These are phyloP conservation scores for Stichopus chloronotus DNA, from an alignment of 35 echinoderm and acorn worm species.

Conservation along the genomic window DNA sequence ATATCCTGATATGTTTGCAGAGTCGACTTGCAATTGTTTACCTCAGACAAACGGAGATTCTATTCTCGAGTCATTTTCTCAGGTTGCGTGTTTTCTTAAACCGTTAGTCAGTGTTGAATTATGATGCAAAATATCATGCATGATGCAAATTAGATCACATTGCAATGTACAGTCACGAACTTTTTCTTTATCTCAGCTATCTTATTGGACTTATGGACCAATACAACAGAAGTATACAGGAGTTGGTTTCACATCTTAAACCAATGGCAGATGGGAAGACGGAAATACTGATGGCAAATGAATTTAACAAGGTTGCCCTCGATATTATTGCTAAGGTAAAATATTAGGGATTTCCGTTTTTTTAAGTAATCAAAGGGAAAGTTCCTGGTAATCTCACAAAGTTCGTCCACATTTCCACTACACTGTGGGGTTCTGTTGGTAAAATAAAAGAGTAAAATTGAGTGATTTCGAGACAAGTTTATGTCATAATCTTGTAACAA, in stretches of 20 bases:
- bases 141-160: too few species aligned
- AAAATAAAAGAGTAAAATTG: not conserved
- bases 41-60: too few species aligned
- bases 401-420: not conserved
- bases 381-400: not conserved
- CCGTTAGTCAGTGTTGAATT: too few species aligned
- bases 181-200: too few species aligned
- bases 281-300: not conserved
- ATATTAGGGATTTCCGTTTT: not conserved
- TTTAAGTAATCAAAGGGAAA: not conserved
- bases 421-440: not conserved
- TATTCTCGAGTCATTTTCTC: too few species aligned
- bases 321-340: constrained; percentile 51
- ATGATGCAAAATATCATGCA: too few species aligned
- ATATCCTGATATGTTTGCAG: too few species aligned
- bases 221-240: not conserved
- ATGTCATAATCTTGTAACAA: not conserved
- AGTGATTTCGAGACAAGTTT: not conserved
- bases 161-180: too few species aligned
- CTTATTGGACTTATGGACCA: too few species aligned
- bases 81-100: too few species aligned
- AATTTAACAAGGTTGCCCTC: constrained; percentile 30
- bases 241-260: not conserved
- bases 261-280: constrained; percentile 32
- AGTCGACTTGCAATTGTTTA: too few species aligned